Percentiles rank a stretch among this genome's conserved stretches.
phyloP scores from a whole-genome alignment of 2,888 invertebrate genomes.

The Lithodes maja region DNA sequence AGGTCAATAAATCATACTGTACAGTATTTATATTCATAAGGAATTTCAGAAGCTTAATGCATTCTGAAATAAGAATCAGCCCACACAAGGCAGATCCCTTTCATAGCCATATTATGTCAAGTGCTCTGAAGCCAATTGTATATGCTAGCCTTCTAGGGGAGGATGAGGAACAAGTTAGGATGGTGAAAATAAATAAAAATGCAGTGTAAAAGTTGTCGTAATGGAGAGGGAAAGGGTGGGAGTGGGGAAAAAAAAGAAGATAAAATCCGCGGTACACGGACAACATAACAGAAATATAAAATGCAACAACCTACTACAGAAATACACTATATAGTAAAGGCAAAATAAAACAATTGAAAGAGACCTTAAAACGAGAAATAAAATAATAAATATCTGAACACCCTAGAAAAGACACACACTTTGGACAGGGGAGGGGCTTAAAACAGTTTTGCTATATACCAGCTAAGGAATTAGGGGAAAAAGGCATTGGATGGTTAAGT shows the following conservation, averaged over 20 bases:
- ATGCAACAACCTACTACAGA: background rate
- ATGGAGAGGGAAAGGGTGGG: background rate
- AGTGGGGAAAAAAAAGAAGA: background rate
- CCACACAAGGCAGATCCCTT: no score
- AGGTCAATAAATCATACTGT: no score
- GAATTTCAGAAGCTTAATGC: background rate
- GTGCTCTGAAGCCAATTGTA: background rate
- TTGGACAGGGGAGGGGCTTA: conserved; percentile 33
- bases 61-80: background rate
- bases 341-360: background rate
- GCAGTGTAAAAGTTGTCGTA: conserved; percentile 5
- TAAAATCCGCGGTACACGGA: background rate
- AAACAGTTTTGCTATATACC: conserved; percentile 34
- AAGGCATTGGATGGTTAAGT: conserved; percentile 46
- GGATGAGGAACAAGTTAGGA: conserved; percentile 8
- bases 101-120: no score
- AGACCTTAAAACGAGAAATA: conserved; percentile 16
- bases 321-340: background rate
- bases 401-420: conserved; percentile 12
- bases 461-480: conserved; percentile 28
- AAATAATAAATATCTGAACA: background rate
- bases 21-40: no score
- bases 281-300: background rate
- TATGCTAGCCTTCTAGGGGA: background rate
- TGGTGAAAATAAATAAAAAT: background rate